Evolutionary conservation across 1,140 invertebrate genomes (phyloP).

Genomic region (Heliconius hermathena): DNA sequence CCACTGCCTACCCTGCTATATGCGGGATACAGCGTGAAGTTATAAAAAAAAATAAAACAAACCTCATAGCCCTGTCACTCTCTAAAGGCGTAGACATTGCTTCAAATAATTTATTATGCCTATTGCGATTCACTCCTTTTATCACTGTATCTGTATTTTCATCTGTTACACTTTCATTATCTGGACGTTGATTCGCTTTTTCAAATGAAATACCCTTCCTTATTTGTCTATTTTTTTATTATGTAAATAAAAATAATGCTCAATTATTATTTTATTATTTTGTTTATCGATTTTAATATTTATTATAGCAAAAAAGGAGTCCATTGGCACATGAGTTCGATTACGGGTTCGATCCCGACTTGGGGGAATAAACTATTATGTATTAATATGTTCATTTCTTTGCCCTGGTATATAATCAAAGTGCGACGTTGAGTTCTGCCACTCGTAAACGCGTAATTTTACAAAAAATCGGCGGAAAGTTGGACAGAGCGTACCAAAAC

Average conservation of each 20-base stretch:
- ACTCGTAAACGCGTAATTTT: too few species aligned
- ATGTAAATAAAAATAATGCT: not conserved
- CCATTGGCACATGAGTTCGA: too few species aligned
- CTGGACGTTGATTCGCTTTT: not conserved
- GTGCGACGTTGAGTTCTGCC: too few species aligned
- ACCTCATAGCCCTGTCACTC: constrained; percentile 52
- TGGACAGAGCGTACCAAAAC: too few species aligned
- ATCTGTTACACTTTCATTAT: constrained; percentile 5
- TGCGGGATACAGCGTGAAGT: not conserved
- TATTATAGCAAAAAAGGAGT: too few species aligned
- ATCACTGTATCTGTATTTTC: not conserved
- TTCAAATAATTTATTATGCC: constrained; percentile 32
- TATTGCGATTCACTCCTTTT: not conserved
- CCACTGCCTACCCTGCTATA: not conserved
- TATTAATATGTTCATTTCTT: too few species aligned
- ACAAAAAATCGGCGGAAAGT: too few species aligned
- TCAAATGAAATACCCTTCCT: not conserved
- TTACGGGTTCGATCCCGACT: too few species aligned
- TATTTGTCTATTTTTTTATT: not conserved
- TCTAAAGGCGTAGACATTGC: constrained; percentile 47
- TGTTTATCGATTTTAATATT: not conserved
- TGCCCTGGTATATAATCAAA: too few species aligned
- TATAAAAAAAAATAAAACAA: not conserved
- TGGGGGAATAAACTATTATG: too few species aligned
- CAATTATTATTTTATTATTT: not conserved